Evolutionary conservation across 2,888 invertebrate genomes (phyloP).

Genomic region (Lordiphosa andalusiaca): DNA sequence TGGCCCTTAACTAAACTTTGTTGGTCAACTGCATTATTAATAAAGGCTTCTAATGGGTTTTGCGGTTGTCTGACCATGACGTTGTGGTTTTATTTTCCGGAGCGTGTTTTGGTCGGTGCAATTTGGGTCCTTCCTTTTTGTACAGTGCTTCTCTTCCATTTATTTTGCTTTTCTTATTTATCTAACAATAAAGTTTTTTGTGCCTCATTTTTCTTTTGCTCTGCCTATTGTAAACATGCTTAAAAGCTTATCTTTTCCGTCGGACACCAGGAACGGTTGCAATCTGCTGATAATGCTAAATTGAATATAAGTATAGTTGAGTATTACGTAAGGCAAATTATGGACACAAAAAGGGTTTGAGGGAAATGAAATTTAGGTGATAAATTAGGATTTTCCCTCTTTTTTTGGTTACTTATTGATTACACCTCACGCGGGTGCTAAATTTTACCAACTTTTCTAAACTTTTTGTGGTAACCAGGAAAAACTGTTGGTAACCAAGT

Average conservation of each 20-base stretch:
- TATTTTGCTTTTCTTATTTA: conserved; percentile 36
- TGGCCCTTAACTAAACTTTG: conserved; percentile 27
- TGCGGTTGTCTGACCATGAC: conserved; percentile 27
- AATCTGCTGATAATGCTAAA: conserved; percentile 51
- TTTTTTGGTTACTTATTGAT: too few relatives aligned
- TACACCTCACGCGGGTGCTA: too few relatives aligned
- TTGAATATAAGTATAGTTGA: conserved; percentile 7
- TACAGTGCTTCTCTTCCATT: conserved; percentile 1
- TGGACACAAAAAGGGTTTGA: conserved; percentile 2
- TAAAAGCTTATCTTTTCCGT: conserved; percentile 43
- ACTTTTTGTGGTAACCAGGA: not conserved
- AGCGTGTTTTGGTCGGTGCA: not conserved
- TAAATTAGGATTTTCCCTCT: too few relatives aligned
- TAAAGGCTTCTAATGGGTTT: conserved; percentile 24
- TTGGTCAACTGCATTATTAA: conserved; percentile 37
- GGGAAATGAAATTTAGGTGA: not conserved
- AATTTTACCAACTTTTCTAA: not conserved
- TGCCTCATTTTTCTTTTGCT: conserved; percentile 6
- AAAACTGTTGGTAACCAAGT: conserved; percentile 1
- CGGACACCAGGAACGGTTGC: not conserved
- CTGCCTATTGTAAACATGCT: conserved; percentile 20
- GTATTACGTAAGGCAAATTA: conserved; percentile 13
- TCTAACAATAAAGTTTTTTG: conserved; percentile 18
- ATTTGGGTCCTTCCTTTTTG: conserved; percentile 3
- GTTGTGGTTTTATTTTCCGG: conserved; percentile 7